Evolutionary conservation across 2,113 vertebrate species (phyloP).

Genomic region (Sterrhoptilus dennistouni): DNA sequence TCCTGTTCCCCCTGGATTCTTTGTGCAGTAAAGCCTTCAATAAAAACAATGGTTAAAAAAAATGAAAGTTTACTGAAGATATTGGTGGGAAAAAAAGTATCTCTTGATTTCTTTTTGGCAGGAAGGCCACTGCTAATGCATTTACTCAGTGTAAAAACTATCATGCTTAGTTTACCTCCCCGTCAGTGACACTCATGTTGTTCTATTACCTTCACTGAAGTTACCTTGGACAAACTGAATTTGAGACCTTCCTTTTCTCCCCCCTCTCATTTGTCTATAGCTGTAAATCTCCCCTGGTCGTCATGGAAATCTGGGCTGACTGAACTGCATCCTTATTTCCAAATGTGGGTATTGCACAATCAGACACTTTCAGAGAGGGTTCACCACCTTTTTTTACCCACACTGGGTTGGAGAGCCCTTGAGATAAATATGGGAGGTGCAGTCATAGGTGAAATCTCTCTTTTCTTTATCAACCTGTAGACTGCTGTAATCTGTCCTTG

Average conservation of each 20-base stretch:
- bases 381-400: not conserved
- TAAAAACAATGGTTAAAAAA: constrained; percentile 52
- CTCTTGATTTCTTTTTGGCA: not conserved
- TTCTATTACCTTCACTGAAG: not conserved
- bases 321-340: not conserved
- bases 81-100: constrained; percentile 28
- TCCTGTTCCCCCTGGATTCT: constrained; percentile 55
- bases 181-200: not conserved
- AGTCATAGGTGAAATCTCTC: not conserved
- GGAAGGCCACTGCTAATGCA: constrained; percentile 15
- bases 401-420: not conserved
- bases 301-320: not conserved
- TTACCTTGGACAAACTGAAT: not conserved
- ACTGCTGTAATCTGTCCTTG: not conserved
- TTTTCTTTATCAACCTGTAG: not conserved
- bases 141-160: constrained; percentile 21
- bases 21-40: constrained; percentile 59
- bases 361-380: not conserved
- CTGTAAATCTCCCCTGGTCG: not conserved
- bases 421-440: not conserved
- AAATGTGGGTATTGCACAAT: not conserved
- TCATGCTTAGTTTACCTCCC: not conserved
- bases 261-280: not conserved
- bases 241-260: not conserved
- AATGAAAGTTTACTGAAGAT: constrained; percentile 57